Conservation (phyloP, 2,113 vertebrate species). For the Pseudonaja textilis region DNA sequence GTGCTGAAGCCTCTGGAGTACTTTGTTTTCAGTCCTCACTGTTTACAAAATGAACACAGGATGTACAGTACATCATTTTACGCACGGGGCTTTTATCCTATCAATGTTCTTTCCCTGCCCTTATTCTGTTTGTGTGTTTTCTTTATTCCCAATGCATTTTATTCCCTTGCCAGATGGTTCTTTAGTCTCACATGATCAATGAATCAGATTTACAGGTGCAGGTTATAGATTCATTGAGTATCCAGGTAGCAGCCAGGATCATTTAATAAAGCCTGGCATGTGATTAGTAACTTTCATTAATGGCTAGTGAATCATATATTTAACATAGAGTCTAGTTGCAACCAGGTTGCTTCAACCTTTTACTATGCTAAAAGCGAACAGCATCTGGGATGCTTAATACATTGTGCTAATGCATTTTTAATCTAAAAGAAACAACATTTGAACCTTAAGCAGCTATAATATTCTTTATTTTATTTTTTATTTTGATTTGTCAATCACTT, state of each 20-base stretch:
- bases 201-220: slow-evolving; percentile 40
- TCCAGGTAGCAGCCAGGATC: slow-evolving; percentile 38
- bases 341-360: slow-evolving; percentile 31
- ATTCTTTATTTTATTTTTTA: no score
- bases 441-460: slow-evolving; percentile 10
- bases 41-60: slow-evolving; percentile 8
- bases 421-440: slow-evolving; percentile 25
- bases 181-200: neutral
- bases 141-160: slow-evolving; percentile 2
- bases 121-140: slow-evolving; percentile 1
- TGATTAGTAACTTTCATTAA: slow-evolving; percentile 53
- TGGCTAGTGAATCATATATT: slow-evolving; percentile 27
- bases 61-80: slow-evolving; percentile 7
- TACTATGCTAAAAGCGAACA: neutral
- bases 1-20: neutral
- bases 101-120: neutral
- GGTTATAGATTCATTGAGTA: slow-evolving; percentile 5
- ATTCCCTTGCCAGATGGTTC: slow-evolving; percentile 44
- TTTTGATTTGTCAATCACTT: no score
- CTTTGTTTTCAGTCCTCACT: neutral
- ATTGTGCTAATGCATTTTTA: slow-evolving; percentile 30
- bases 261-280: slow-evolving; percentile 31
- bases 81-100: neutral
- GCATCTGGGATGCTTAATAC: slow-evolving; percentile 12
- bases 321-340: slow-evolving; percentile 24